Conservation (phyloP, 1,140 invertebrate species). For the Plutomurus gul region DNA sequence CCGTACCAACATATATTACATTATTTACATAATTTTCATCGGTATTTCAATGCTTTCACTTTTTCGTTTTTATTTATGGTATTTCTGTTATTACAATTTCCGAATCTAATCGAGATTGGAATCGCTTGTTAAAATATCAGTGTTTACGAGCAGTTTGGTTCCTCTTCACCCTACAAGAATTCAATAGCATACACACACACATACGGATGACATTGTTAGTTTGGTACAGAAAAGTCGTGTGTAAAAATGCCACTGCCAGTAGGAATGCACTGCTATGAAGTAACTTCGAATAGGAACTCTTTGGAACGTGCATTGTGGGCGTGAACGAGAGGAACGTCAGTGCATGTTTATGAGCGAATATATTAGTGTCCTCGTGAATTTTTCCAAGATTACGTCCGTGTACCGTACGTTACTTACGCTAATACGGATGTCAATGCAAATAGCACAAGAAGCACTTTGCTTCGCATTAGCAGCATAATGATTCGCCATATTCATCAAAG, state of each 20-base stretch:
- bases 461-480: neutral
- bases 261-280: too few relatives aligned
- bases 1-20: neutral
- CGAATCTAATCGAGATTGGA: neutral
- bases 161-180: neutral
- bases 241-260: too few relatives aligned
- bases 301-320: neutral
- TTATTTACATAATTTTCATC: too few relatives aligned
- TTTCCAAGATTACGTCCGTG: neutral
- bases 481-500: constrained; percentile 7
- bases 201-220: too few relatives aligned
- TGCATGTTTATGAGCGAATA: constrained; percentile 11
- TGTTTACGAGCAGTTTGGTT: neutral
- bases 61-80: too few relatives aligned
- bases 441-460: too few relatives aligned
- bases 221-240: too few relatives aligned
- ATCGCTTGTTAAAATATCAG: neutral
- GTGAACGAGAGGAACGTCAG: neutral
- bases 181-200: neutral
- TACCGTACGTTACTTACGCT: neutral
- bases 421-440: too few relatives aligned
- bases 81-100: neutral
- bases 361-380: neutral
- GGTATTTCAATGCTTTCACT: constrained; percentile 16
- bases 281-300: neutral